phyloP scores from a whole-genome alignment of 2,797 vertebrate genomes.

The Scyliorhinus canicula region DNA sequence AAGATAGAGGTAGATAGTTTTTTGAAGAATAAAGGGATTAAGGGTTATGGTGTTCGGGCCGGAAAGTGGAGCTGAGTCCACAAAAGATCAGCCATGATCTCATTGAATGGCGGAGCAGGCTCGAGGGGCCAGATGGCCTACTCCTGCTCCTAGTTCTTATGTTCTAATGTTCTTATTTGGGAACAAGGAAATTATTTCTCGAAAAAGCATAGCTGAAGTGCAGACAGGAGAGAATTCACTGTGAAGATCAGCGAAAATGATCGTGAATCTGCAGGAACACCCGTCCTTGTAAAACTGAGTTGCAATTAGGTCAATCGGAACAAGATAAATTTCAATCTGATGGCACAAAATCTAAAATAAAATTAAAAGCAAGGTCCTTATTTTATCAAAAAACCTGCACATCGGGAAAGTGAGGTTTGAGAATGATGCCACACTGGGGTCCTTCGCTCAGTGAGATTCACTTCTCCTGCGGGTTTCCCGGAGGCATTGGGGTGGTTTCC shows the following conservation, averaged over 20 bases:
- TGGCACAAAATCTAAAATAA: background rate
- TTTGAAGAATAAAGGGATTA: too few relatives aligned
- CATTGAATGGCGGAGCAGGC: too few relatives aligned
- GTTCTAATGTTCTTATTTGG: too few relatives aligned
- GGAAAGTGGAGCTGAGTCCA: too few relatives aligned
- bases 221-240: background rate
- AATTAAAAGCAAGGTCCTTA: background rate
- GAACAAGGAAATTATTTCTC: conserved; percentile 1
- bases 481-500: too few relatives aligned
- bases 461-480: too few relatives aligned
- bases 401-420: background rate
- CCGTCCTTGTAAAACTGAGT: background rate
- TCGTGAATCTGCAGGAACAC: background rate
- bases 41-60: too few relatives aligned
- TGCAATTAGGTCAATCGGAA: background rate
- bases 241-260: background rate
- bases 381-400: background rate
- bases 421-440: background rate
- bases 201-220: background rate
- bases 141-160: too few relatives aligned
- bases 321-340: background rate
- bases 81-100: too few relatives aligned
- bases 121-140: too few relatives aligned
- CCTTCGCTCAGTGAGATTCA: too few relatives aligned
- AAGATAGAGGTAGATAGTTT: too few relatives aligned